Conservation (phyloP, 2,888 invertebrate genomes). For the Diabrotica balteata region DNA sequence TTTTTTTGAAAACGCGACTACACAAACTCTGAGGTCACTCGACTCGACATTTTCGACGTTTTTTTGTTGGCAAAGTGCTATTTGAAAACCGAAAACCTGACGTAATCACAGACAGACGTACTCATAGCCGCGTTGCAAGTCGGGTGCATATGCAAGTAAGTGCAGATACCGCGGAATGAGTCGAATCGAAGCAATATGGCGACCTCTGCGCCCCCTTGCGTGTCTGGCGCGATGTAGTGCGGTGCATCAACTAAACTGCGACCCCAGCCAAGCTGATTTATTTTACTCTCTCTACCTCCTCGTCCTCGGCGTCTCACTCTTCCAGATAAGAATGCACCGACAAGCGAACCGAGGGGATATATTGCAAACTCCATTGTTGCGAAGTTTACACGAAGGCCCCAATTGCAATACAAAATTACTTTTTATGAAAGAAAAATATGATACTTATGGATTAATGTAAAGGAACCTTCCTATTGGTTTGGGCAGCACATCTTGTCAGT, state of each 20-base stretch:
- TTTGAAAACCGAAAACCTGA: conserved; percentile 10
- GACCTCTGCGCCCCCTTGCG: conserved; percentile 35
- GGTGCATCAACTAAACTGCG: conserved; percentile 29
- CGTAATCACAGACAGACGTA: conserved; percentile 25
- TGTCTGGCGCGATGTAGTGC: conserved; percentile 34
- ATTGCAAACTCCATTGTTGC: conserved; percentile 20
- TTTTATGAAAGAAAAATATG: no score
- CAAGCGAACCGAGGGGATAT: conserved; percentile 15
- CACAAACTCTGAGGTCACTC: background rate
- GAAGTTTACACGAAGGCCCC: background rate
- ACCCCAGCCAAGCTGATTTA: conserved; percentile 29
- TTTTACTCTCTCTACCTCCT: conserved; percentile 26
- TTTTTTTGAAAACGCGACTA: background rate
- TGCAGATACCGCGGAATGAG: conserved; percentile 29
- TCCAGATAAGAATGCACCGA: conserved; percentile 24
- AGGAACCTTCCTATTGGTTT: no score
- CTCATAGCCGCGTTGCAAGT: conserved; percentile 28
- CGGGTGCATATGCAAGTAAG: conserved; percentile 36
- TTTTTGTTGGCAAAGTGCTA: conserved; percentile 9
- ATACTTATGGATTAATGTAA: no score
- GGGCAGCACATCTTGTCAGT: no score
- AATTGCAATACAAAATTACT: background rate
- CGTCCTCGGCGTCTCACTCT: conserved; percentile 15
- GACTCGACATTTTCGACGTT: conserved; percentile 10
- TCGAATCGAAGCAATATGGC: conserved; percentile 29